phyloP scores from a whole-genome alignment of 1,140 invertebrate species.

The Penaeus vannamei region DNA sequence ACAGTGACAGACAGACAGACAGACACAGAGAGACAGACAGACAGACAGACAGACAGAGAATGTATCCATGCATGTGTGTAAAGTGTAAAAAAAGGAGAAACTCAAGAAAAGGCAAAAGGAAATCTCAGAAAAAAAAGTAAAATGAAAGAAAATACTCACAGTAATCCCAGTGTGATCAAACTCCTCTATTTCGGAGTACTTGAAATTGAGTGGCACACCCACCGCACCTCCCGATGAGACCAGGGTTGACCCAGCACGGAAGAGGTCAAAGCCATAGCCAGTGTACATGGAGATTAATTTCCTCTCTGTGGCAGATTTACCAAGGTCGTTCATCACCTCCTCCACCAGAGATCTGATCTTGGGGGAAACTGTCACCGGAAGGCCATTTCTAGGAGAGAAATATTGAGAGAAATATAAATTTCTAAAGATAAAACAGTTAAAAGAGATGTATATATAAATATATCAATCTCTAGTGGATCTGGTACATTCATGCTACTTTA shows the following conservation, averaged over 20 bases:
- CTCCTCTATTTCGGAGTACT: neutral
- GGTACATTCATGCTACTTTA: no score
- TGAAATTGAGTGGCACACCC: conserved; percentile 39
- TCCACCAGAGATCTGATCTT: conserved; percentile 9
- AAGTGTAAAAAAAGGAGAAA: neutral
- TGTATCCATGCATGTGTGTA: no score
- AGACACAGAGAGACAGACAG: no score
- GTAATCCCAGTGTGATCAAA: conserved; percentile 41
- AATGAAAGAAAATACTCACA: conserved; percentile 3
- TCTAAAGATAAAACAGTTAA: no score
- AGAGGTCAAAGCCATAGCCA: conserved; percentile 47
- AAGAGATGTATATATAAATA: no score
- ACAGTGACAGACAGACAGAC: no score
- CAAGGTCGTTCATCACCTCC: conserved; percentile 35
- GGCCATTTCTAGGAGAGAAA: conserved; percentile 32
- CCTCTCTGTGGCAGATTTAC: neutral
- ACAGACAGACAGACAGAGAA: no score
- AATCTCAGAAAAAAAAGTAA: neutral
- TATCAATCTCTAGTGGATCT: no score
- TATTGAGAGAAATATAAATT: no score
- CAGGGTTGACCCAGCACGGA: conserved; percentile 38
- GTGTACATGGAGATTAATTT: conserved; percentile 1
- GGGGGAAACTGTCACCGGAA: neutral
- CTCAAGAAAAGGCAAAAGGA: neutral
- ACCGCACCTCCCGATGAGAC: conserved; percentile 1